Percentiles rank a stretch among this genome's conserved stretches.
These are phyloP conservation scores for Meandrusa payeni DNA, from an alignment of 2,888 invertebrate genomes.

Conservation along the genomic window DNA sequence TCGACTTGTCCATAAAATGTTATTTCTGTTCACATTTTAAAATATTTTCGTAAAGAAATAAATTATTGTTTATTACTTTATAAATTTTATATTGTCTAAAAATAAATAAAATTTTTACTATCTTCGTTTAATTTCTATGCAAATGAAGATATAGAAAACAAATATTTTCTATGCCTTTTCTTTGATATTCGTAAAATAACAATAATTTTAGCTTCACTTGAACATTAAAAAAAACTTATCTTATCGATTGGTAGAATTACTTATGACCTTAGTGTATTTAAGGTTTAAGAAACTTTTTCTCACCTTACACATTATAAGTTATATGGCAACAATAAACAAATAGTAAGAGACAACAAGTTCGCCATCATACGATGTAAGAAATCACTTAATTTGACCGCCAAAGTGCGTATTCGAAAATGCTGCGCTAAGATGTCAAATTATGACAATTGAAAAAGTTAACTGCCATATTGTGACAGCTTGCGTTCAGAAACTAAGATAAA, in stretches of 20 bases:
- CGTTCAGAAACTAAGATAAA: slow-evolving; percentile 28
- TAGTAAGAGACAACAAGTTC: too few species aligned
- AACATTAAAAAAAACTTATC: too few species aligned
- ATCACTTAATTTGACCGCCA: slow-evolving; percentile 23
- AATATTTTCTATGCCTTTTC: too few species aligned
- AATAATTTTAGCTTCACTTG: too few species aligned
- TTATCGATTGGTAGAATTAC: too few species aligned
- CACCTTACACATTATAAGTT: too few species aligned
- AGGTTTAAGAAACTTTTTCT: too few species aligned
- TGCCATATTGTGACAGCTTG: slow-evolving; percentile 24
- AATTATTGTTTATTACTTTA: slow-evolving; percentile 19
- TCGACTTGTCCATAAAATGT: background rate
- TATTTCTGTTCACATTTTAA: slow-evolving; percentile 9
- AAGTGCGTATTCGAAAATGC: slow-evolving; percentile 21
- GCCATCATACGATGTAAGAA: too few species aligned
- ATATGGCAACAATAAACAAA: too few species aligned
- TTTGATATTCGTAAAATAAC: too few species aligned
- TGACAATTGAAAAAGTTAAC: slow-evolving; percentile 24
- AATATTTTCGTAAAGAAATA: slow-evolving; percentile 21
- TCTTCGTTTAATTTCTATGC: slow-evolving; percentile 11
- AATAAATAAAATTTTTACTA: slow-evolving; percentile 5
- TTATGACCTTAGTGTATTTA: too few species aligned
- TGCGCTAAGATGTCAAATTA: slow-evolving; percentile 26
- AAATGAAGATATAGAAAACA: too few species aligned
- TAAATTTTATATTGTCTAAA: slow-evolving; percentile 22